phyloP scores from a whole-genome alignment of 1,140 invertebrate species.

The Lepidurus couesii region DNA sequence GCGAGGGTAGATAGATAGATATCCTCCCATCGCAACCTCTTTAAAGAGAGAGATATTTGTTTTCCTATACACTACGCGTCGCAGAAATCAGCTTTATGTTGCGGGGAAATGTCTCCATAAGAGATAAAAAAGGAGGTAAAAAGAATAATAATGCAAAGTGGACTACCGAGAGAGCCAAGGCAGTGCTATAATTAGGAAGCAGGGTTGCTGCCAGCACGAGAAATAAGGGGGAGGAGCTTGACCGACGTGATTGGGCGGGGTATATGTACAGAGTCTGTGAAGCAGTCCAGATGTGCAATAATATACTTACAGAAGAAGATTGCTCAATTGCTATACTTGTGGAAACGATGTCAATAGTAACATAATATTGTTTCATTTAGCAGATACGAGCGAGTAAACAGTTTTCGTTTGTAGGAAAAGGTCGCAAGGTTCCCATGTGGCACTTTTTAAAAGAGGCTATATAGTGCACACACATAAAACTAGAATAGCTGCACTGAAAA shows the following conservation, averaged over 20 bases:
- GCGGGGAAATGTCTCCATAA: neutral
- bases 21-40: no score
- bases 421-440: neutral
- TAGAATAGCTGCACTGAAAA: no score
- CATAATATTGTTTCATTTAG: neutral
- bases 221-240: neutral
- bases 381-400: neutral
- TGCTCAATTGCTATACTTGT: neutral
- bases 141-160: neutral
- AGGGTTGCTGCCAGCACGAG: constrained; percentile 8
- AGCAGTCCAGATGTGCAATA: neutral
- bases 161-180: neutral
- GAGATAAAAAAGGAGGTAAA: neutral
- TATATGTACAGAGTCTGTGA: neutral
- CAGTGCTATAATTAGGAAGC: constrained; percentile 3
- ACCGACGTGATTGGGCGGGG: neutral
- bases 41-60: neutral
- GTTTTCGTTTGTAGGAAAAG: neutral
- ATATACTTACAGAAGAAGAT: neutral
- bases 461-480: no score
- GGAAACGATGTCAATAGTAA: neutral
- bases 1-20: neutral
- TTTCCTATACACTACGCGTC: neutral
- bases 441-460: no score
- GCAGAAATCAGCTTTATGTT: neutral